phyloP scores from a whole-genome alignment of 2,113 vertebrate genomes.

The Todiramphus chloris region DNA sequence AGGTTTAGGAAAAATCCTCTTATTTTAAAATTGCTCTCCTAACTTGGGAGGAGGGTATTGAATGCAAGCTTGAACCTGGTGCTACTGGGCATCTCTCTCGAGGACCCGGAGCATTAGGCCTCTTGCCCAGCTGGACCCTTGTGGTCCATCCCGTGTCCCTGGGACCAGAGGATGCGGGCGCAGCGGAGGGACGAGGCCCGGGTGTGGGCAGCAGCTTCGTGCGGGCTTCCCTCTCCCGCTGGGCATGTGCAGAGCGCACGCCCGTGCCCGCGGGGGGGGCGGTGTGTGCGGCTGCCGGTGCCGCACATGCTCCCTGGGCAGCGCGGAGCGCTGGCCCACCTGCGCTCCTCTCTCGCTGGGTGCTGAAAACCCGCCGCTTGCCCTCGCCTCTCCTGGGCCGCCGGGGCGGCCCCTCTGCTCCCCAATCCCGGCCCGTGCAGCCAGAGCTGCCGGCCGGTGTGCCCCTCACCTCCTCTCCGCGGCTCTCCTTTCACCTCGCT shows the following conservation, averaged over 20 bases:
- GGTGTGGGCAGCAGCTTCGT: neutral
- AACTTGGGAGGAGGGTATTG: neutral
- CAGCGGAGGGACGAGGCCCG: neutral
- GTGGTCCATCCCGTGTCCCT: neutral
- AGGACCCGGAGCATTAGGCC: neutral
- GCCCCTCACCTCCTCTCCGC: neutral
- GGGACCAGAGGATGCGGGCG: neutral
- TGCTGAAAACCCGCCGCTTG: neutral
- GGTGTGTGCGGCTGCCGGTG: neutral
- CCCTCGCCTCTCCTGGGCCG: neutral
- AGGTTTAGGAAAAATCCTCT: neutral
- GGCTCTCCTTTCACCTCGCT: neutral
- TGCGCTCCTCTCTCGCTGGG: neutral
- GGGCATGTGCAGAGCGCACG: neutral
- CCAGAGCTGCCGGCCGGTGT: neutral
- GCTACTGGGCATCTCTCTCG: accelerated
- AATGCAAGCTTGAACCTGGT: neutral
- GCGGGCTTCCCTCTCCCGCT: neutral
- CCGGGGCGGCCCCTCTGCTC: neutral
- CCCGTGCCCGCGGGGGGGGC: accelerated
- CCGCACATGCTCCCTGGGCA: neutral
- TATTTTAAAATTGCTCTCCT: neutral
- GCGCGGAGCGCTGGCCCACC: neutral
- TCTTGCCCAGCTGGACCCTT: neutral
- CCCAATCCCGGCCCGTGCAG: neutral